These are phyloP conservation scores for Sesamia nonagrioides DNA, from an alignment of 1,140 invertebrate genomes.

Conservation along the genomic window DNA sequence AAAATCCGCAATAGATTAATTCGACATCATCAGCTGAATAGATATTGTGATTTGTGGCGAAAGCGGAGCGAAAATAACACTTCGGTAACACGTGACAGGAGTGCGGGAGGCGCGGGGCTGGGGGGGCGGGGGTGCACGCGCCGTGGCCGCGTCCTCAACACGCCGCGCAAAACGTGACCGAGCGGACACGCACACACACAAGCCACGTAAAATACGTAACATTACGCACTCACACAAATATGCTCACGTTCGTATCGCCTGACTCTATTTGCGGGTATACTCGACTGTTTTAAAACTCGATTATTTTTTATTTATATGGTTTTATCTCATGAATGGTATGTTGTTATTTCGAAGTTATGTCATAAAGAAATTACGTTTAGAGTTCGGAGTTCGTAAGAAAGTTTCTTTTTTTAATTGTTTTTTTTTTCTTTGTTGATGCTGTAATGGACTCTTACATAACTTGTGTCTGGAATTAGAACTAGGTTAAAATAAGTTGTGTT, in stretches of 20 bases:
- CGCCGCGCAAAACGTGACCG: constrained; percentile 83
- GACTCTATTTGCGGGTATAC: constrained; percentile 51
- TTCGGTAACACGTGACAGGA: constrained; percentile 69
- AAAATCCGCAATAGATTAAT: constrained; percentile 19
- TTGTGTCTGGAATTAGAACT: neutral
- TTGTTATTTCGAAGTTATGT: constrained; percentile 20
- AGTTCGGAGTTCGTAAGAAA: neutral
- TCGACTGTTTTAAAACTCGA: constrained; percentile 19
- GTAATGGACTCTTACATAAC: too few relatives aligned
- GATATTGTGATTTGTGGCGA: constrained; percentile 60
- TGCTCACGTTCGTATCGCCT: constrained; percentile 69
- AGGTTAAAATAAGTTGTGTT: neutral
- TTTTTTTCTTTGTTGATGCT: neutral
- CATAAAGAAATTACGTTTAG: constrained; percentile 27
- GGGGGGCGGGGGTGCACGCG: constrained; percentile 67
- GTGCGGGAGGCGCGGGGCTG: constrained; percentile 33
- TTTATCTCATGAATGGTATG: constrained; percentile 1
- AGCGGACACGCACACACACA: constrained; percentile 49
- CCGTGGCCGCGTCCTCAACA: constrained; percentile 69
- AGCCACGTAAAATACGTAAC: constrained; percentile 2
- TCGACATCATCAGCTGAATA: constrained; percentile 12
- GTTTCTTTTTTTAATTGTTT: neutral
- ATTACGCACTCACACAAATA: constrained; percentile 55
- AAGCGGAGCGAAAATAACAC: constrained; percentile 74
- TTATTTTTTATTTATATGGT: neutral